These are phyloP conservation scores for Pseudomyrmex cubaensis DNA, from an alignment of 1,140 invertebrate genomes.

Conservation along the genomic window DNA sequence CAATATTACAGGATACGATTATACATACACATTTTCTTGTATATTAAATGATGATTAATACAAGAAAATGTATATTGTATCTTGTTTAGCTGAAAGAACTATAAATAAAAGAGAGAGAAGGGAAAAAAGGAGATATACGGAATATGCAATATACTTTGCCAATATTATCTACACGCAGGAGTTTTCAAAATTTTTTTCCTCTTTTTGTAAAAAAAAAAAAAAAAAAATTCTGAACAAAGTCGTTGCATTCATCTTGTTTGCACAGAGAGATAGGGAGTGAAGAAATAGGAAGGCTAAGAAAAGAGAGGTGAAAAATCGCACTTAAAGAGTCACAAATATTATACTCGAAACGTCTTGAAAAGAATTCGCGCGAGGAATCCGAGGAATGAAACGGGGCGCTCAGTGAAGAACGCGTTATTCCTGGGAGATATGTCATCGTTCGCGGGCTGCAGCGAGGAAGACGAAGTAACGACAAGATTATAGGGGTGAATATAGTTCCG, in stretches of 20 bases:
- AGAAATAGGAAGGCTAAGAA: neutral
- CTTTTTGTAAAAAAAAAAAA: neutral
- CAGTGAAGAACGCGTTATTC: slow-evolving; percentile 53
- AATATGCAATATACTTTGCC: no score
- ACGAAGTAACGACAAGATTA: slow-evolving; percentile 58
- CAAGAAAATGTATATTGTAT: slow-evolving; percentile 5
- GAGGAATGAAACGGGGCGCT: slow-evolving; percentile 30
- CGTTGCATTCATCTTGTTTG: slow-evolving; percentile 27
- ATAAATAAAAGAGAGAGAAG: neutral
- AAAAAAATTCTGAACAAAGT: slow-evolving; percentile 32
- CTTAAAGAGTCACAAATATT: slow-evolving; percentile 48
- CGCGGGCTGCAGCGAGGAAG: slow-evolving; percentile 39
- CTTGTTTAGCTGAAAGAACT: neutral
- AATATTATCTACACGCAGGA: no score
- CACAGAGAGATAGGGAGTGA: neutral
- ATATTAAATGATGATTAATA: slow-evolving; percentile 51
- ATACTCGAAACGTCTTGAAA: slow-evolving; percentile 21
- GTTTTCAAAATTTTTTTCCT: no score
- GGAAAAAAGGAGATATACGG: no score
- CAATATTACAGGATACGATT: no score
- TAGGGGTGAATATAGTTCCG: slow-evolving; percentile 43
- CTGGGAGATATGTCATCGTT: slow-evolving; percentile 54
- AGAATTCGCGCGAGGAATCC: slow-evolving; percentile 48
- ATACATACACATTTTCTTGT: no score
- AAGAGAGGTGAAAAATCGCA: slow-evolving; percentile 43